Conservation (phyloP, 2,113 vertebrate species). For the Tenrec ecaudatus region DNA sequence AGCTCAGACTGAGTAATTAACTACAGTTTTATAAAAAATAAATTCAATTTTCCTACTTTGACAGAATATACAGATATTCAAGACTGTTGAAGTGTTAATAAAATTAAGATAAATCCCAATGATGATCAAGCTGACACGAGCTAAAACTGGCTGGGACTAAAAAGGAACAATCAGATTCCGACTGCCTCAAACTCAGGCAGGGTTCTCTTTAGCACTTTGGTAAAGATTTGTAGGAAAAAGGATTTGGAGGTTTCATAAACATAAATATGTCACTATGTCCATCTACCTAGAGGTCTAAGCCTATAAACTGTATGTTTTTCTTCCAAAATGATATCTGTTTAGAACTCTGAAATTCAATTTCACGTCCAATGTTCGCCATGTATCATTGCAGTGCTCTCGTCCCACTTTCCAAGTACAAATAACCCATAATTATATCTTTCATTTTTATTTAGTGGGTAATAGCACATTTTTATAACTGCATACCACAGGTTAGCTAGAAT, state of each 20-base stretch:
- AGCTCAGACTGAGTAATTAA: neutral
- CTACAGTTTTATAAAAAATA: slow-evolving; percentile 46
- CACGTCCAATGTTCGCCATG: neutral
- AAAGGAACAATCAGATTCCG: neutral
- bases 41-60: slow-evolving; percentile 54
- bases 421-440: neutral
- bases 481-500: neutral
- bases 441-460: slow-evolving; percentile 21
- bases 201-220: neutral
- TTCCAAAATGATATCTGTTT: neutral
- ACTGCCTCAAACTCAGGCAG: neutral
- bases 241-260: neutral
- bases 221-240: neutral
- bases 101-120: slow-evolving; percentile 40
- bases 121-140: slow-evolving; percentile 2
- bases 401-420: neutral
- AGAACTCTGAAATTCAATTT: neutral
- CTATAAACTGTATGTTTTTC: neutral
- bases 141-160: slow-evolving; percentile 13
- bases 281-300: neutral
- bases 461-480: neutral
- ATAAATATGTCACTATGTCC: neutral
- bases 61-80: slow-evolving; percentile 32
- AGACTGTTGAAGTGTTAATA: slow-evolving; percentile 25
- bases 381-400: neutral